phyloP scores from a whole-genome alignment of 1,140 invertebrate species.

The Bombus vancouverensis region DNA sequence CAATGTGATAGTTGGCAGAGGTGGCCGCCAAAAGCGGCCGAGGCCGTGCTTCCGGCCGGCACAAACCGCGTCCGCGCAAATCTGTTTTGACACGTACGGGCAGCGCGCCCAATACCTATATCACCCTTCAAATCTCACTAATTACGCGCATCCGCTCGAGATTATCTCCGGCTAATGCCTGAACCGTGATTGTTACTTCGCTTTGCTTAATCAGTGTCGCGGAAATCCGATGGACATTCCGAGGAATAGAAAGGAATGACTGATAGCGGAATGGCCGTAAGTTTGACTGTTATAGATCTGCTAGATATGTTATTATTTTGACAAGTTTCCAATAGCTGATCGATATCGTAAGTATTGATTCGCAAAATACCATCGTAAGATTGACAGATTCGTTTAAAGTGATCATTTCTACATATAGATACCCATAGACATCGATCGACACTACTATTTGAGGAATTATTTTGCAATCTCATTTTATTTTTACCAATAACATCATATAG shows the following conservation, averaged over 20 bases:
- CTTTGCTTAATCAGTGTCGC: not conserved
- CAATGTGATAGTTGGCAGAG: conserved; percentile 43
- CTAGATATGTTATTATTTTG: not conserved
- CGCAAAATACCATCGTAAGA: not conserved
- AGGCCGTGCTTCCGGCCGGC: not conserved
- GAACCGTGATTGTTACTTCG: conserved; percentile 7
- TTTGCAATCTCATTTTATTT: too few species aligned
- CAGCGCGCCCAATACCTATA: conserved; percentile 23
- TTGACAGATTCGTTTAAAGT: not conserved
- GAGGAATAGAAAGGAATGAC: not conserved
- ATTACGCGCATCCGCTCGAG: conserved; percentile 21
- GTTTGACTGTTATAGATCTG: not conserved
- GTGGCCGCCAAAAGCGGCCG: conserved; percentile 16
- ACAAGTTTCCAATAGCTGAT: not conserved
- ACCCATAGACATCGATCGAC: not conserved
- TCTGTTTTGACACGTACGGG: conserved; percentile 26
- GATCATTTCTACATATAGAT: too few species aligned
- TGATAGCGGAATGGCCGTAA: too few species aligned
- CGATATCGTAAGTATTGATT: not conserved
- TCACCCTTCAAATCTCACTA: conserved; percentile 27
- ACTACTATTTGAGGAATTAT: too few species aligned
- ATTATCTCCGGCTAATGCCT: not conserved
- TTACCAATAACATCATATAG: not conserved
- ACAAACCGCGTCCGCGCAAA: conserved; percentile 18
- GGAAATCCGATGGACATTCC: not conserved